A percentile compares a stretch with the other conserved stretches of the same genome.
These are phyloP conservation scores for Teleopsis dalmanni DNA, from an alignment of 1,140 invertebrate species.

Conservation along the genomic window DNA sequence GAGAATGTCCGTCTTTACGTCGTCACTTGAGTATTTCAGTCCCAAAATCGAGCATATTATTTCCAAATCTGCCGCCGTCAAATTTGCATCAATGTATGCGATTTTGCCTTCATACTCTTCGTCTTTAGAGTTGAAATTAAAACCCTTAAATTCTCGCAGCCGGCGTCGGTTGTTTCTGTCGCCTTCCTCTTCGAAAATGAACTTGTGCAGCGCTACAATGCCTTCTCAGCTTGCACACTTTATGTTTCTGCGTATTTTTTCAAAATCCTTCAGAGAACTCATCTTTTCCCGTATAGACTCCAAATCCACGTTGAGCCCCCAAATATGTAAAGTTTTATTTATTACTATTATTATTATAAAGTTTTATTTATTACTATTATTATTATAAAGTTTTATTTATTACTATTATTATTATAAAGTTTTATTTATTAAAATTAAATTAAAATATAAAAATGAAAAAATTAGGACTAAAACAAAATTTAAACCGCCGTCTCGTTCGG, in stretches of 20 bases:
- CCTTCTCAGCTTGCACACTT: background rate
- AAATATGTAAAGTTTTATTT: no score
- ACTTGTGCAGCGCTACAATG: constrained; percentile 1
- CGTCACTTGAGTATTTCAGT: background rate
- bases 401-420: no score
- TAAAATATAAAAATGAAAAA: no score
- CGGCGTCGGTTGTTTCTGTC: constrained; percentile 2
- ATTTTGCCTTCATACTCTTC: background rate
- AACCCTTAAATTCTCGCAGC: constrained; percentile 1
- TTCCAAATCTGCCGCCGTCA: constrained; percentile 2
- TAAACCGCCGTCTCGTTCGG: no score
- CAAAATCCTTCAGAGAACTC: no score
- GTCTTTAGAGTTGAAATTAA: background rate
- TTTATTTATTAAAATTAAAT: no score
- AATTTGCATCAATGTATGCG: background rate
- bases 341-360: no score
- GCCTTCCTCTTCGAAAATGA: constrained; percentile 5
- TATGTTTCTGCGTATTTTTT: background rate
- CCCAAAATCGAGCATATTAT: constrained; percentile 1
- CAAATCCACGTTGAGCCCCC: no score
- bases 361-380: no score
- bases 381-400: no score
- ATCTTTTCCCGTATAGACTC: no score
- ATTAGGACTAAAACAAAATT: no score
- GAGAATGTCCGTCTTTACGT: constrained; percentile 2